phyloP scores from a whole-genome alignment of 2,888 invertebrate genomes.

The Alviniconcha strummeri region DNA sequence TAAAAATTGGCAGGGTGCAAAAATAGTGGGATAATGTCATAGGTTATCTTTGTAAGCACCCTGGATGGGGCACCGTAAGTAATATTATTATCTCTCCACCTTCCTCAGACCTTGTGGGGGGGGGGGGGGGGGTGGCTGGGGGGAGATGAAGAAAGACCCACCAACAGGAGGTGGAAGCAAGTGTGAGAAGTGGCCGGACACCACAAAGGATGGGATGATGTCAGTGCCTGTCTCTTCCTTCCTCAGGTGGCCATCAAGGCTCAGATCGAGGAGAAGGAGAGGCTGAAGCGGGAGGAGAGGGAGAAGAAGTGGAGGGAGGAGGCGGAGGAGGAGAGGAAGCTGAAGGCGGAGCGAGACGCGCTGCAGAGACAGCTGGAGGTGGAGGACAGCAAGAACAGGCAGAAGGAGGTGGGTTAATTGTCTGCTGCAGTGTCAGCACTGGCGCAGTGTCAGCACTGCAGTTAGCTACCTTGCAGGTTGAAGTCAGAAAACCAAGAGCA shows the following conservation, averaged over 20 bases:
- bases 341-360: constrained; percentile 83
- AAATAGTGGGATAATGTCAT: too few species aligned
- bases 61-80: too few species aligned
- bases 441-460: background rate
- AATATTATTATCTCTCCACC: too few species aligned
- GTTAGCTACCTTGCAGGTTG: background rate
- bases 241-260: constrained; percentile 58
- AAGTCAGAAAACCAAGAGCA: too few species aligned
- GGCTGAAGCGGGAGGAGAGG: constrained; percentile 84
- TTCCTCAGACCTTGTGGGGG: too few species aligned
- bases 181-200: too few species aligned
- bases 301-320: constrained; percentile 86
- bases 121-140: too few species aligned
- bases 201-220: too few species aligned
- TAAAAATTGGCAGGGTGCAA: too few species aligned
- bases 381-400: constrained; percentile 78
- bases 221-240: background rate
- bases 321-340: constrained; percentile 85
- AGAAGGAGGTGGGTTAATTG: constrained; percentile 56
- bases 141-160: too few species aligned
- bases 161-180: too few species aligned
- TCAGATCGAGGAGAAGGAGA: constrained; percentile 87
- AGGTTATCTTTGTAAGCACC: too few species aligned
- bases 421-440: background rate
- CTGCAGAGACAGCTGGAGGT: constrained; percentile 81